These are phyloP conservation scores for Brachyhypopomus gauderio DNA, from an alignment of 2,113 vertebrate genomes.

Conservation along the genomic window DNA sequence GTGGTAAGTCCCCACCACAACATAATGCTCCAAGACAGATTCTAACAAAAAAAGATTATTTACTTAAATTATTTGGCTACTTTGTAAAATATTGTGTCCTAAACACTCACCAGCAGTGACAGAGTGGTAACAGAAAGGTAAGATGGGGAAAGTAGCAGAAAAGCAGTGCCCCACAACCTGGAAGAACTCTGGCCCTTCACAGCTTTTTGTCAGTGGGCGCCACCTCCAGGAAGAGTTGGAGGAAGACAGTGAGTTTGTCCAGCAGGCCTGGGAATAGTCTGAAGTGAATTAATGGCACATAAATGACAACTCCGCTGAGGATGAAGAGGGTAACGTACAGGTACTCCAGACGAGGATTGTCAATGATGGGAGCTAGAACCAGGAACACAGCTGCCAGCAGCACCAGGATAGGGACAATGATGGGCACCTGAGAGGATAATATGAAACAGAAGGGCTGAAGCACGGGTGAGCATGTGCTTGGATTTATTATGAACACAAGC, in stretches of 20 bases:
- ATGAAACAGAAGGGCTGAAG: neutral
- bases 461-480: too few relatives aligned
- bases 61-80: neutral
- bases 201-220: constrained; percentile 77
- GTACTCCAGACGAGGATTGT: constrained; percentile 80
- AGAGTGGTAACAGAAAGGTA: neutral
- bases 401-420: constrained; percentile 79
- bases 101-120: neutral
- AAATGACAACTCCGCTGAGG: constrained; percentile 79
- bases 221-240: constrained; percentile 88
- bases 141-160: neutral
- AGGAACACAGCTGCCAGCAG: constrained; percentile 80
- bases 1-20: neutral
- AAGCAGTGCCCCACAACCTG: neutral
- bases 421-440: constrained; percentile 76
- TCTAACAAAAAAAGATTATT: neutral
- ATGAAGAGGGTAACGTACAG: constrained; percentile 83
- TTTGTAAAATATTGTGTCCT: too few relatives aligned
- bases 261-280: constrained; percentile 75
- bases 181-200: constrained; percentile 35
- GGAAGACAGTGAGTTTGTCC: constrained; percentile 74
- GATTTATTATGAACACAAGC: too few relatives aligned
- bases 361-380: constrained; percentile 83
- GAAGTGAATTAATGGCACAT: constrained; percentile 83
- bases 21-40: neutral